These are phyloP conservation scores for Epinotia brunnichana DNA, from an alignment of 2,888 invertebrate genomes.

Conservation along the genomic window DNA sequence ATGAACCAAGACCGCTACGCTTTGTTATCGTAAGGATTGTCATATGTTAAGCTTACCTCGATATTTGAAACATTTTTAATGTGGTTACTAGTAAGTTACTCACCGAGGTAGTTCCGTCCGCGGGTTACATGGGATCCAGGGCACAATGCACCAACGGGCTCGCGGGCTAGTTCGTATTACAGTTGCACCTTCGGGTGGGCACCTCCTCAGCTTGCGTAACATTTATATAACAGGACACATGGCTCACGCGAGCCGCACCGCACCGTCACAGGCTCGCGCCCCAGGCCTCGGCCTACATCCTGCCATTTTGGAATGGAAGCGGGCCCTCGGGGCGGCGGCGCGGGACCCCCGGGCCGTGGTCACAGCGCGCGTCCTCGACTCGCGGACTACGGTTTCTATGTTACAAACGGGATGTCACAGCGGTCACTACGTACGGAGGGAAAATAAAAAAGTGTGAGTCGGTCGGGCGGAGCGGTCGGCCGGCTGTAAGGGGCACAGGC, in stretches of 20 bases:
- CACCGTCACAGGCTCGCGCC: conserved; percentile 65
- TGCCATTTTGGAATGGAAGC: conserved; percentile 74
- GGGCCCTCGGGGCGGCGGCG: conserved; percentile 54
- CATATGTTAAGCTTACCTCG: background rate
- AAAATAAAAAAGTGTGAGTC: conserved; percentile 78
- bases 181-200: conserved; percentile 68
- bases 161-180: conserved; percentile 60
- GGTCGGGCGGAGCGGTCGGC: conserved; percentile 74
- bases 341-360: conserved; percentile 36
- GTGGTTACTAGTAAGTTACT: conserved; percentile 56
- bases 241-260: conserved; percentile 62
- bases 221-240: conserved; percentile 78
- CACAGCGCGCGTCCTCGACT: conserved; percentile 47
- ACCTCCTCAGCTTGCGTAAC: conserved; percentile 78
- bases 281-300: conserved; percentile 63
- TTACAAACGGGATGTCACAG: conserved; percentile 62
- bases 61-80: background rate
- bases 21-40: conserved; percentile 45
- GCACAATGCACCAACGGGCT: conserved; percentile 61
- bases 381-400: conserved; percentile 54
- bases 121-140: conserved; percentile 71
- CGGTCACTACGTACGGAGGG: conserved; percentile 68
- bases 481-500: conserved; percentile 79
- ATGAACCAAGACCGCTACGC: conserved; percentile 16
- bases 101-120: conserved; percentile 62